Base-by-base conservation (phyloP, 1,140 invertebrate species). In the Eciton burchellii region DNA sequence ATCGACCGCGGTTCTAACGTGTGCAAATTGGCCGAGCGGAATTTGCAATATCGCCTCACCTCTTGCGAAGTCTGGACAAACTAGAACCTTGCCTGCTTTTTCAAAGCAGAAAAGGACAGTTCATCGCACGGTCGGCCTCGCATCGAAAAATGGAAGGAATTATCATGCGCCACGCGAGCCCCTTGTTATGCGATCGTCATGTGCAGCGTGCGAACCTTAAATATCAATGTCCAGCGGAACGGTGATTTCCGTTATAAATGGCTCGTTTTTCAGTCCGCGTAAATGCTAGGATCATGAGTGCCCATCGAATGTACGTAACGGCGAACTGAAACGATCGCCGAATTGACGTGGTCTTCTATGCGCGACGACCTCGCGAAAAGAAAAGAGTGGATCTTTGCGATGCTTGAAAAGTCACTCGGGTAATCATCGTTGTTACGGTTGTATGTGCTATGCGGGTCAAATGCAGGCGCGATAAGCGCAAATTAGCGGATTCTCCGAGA, bases 321-420 rank as follows among this genome's bases (percentile, higher is more conserved):
- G 43, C 26, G 26, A 76, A 76, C 65, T 76, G 19, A 59, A 76
- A 59, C 43, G 41, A n/a, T 59, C 43, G 45, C 12, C 63, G n/a
- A 86, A 86, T 86, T 79, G 84, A 86, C 86, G 76, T 21, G 47
- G 63, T 57, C 14, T 79, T 85, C 85, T 82, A n/a, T 49, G 63
- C 16, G n/a, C n/a, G n/a, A n/a, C n/a, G 84, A 86, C 84, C 85
- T 76, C 70, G 26, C 49, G 47, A 71, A 82, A 71, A 54, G 8
- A 41, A 29, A 85, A 82, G 83, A 86, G 56, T 79, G 26, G 84
- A 71, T 83, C 71, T 85, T 74, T 74, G 73, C 3, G 59, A 63
- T 71, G n/a, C 71, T 49, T 65, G 65, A 81, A 77, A 73, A 72
- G 82, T 83, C 62, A 52, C 56, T 74, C 43, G 56, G 35, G 14